Percentiles rank a stretch among this genome's conserved stretches.
Evolutionary conservation across 1,140 invertebrate species (phyloP).

Genomic region (Ladona fulva): DNA sequence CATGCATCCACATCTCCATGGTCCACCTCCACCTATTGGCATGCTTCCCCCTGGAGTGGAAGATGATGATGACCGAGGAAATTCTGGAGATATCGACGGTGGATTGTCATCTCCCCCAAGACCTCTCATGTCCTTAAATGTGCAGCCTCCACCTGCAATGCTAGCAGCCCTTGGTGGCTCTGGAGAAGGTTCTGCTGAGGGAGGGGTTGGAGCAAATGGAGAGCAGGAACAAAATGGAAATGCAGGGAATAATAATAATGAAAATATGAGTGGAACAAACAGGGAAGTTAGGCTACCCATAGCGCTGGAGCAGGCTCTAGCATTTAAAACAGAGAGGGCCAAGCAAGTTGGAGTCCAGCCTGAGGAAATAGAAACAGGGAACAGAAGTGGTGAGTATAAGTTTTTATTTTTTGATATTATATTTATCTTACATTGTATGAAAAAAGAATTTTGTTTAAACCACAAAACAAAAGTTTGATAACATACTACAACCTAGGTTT

Average conservation of each 20-base stretch:
- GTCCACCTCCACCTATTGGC: neutral
- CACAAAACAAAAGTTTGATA: too few relatives aligned
- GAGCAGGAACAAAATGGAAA: constrained; percentile 21
- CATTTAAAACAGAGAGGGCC: constrained; percentile 74
- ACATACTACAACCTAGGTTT: too few relatives aligned
- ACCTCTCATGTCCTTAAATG: neutral
- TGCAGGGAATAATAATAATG: constrained; percentile 20
- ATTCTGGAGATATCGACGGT: neutral
- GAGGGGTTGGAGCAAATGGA: constrained; percentile 19
- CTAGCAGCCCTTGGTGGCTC: constrained; percentile 23
- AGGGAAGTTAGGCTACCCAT: constrained; percentile 61
- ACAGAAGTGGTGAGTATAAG: neutral
- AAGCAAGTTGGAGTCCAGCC: constrained; percentile 58
- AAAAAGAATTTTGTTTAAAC: too few relatives aligned
- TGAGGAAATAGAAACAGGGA: constrained; percentile 31
- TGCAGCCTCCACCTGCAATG: constrained; percentile 28
- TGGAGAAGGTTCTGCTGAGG: constrained; percentile 26
- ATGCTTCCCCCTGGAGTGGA: neutral
- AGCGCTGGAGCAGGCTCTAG: constrained; percentile 77
- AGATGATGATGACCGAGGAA: neutral
- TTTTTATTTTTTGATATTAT: too few relatives aligned
- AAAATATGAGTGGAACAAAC: constrained; percentile 39
- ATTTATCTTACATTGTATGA: too few relatives aligned
- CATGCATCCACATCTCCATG: neutral
- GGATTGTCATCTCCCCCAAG: neutral